These are phyloP conservation scores for Panulirus ornatus DNA, from an alignment of 1,140 invertebrate species.

Conservation along the genomic window DNA sequence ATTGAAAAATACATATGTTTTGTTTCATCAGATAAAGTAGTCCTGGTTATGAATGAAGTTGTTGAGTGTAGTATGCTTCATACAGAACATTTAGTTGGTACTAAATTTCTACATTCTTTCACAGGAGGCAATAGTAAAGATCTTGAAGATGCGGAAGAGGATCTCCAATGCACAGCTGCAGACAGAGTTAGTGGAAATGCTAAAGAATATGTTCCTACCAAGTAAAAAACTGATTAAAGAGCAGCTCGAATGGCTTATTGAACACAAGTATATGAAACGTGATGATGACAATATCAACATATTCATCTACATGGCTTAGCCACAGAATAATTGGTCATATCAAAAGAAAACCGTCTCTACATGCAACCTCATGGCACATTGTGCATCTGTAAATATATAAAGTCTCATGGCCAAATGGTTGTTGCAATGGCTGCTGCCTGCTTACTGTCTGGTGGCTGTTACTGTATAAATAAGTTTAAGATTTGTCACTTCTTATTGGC, in stretches of 20 bases:
- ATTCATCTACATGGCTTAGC: conserved; percentile 97
- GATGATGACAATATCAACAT: conserved; percentile 98
- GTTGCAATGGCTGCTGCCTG: conserved; percentile 20
- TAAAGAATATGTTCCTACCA: conserved; percentile 99
- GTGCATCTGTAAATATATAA: conserved; percentile 3
- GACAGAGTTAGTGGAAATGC: conserved; percentile 96
- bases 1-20: too few relatives aligned
- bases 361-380: conserved; percentile 4
- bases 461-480: conserved; percentile 21
- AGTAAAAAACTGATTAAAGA: conserved; percentile 99
- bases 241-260: conserved; percentile 99
- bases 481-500: neutral
- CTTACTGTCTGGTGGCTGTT: conserved; percentile 21
- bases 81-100: too few relatives aligned
- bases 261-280: conserved; percentile 97
- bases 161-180: conserved; percentile 96
- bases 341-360: conserved; percentile 15
- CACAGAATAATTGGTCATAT: neutral
- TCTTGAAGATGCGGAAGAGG: conserved; percentile 97
- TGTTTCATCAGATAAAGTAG: too few relatives aligned
- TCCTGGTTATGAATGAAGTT: too few relatives aligned
- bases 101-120: too few relatives aligned
- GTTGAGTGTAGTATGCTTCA: too few relatives aligned
- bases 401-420: conserved; percentile 15
- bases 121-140: conserved; percentile 99